A percentile compares a stretch with the other conserved stretches of the same genome.
phyloP scores from a whole-genome alignment of 2,888 invertebrate genomes.

The Dexiosoma caninum region DNA sequence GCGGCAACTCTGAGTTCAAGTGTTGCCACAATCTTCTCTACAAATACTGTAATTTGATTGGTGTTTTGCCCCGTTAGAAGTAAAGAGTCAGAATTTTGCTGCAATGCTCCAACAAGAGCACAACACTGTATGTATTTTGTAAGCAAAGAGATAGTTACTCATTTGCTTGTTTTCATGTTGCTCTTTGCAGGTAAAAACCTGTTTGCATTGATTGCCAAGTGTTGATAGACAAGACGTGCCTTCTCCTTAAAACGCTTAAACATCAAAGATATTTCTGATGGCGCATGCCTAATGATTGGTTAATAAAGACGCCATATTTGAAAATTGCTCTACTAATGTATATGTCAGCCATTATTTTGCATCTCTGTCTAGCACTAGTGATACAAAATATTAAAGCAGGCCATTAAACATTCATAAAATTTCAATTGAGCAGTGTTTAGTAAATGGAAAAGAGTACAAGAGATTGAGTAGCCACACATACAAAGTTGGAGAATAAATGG shows the following conservation, averaged over 20 bases:
- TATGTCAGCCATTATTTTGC: constrained; percentile 63
- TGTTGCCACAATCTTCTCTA: constrained; percentile 50
- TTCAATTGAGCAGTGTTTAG: constrained; percentile 52
- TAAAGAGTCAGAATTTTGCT: constrained; percentile 6
- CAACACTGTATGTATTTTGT: background rate
- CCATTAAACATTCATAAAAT: background rate
- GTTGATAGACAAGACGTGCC: constrained; percentile 51
- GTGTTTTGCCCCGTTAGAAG: constrained; percentile 11
- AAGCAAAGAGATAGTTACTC: constrained; percentile 31
- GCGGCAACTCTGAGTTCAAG: constrained; percentile 60
- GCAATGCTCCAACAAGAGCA: constrained; percentile 30
- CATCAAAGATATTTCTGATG: constrained; percentile 57
- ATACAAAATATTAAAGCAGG: background rate
- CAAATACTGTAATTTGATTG: constrained; percentile 59
- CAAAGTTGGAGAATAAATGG: constrained; percentile 32
- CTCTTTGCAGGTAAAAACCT: constrained; percentile 48
- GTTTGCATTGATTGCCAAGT: constrained; percentile 49
- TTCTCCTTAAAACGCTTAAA: constrained; percentile 47
- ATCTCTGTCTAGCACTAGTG: constrained; percentile 52
- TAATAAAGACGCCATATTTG: constrained; percentile 77
- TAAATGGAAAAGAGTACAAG: background rate
- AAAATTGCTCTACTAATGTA: constrained; percentile 71
- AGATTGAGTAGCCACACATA: too few species aligned
- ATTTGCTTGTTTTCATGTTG: background rate
- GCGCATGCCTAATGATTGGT: constrained; percentile 78